These are phyloP conservation scores for Etheostoma spectabile DNA, from an alignment of 2,113 vertebrate species.

Conservation along the genomic window DNA sequence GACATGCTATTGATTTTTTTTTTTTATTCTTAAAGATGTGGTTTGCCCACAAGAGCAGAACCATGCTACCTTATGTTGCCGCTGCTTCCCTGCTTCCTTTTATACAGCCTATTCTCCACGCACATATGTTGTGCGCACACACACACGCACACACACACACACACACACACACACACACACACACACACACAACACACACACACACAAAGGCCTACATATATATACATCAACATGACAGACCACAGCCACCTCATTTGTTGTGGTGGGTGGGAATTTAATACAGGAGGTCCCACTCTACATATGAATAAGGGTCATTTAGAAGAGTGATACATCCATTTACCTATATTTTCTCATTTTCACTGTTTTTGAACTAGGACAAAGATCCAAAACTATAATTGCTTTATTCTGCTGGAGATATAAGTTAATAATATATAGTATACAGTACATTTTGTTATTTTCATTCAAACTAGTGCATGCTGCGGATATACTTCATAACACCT, in stretches of 20 bases:
- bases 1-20: conserved; percentile 37
- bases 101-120: conserved; percentile 29
- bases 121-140: conserved; percentile 62
- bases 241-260: conserved; percentile 83
- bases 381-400: conserved; percentile 38
- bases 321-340: conserved; percentile 75
- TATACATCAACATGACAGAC: conserved; percentile 83
- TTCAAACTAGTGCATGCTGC: not conserved
- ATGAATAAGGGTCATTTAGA: conserved; percentile 82
- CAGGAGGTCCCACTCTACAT: conserved; percentile 75
- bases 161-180: not conserved
- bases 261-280: conserved; percentile 80
- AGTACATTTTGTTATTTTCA: not conserved
- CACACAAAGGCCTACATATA: conserved; percentile 61
- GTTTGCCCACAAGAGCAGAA: conserved; percentile 9
- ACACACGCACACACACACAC: conserved; percentile 31
- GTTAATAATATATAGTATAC: not conserved
- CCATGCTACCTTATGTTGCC: conserved; percentile 83
- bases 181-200: conserved; percentile 3
- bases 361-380: conserved; percentile 38
- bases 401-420: conserved; percentile 9
- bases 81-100: conserved; percentile 64
- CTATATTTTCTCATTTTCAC: conserved; percentile 59
- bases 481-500: not conserved
- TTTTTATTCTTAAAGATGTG: conserved; percentile 4